A percentile compares a stretch with the other conserved stretches of the same genome.
Evolutionary conservation across 2,113 vertebrate genomes (phyloP).

Genomic region (Fukomys damarensis): DNA sequence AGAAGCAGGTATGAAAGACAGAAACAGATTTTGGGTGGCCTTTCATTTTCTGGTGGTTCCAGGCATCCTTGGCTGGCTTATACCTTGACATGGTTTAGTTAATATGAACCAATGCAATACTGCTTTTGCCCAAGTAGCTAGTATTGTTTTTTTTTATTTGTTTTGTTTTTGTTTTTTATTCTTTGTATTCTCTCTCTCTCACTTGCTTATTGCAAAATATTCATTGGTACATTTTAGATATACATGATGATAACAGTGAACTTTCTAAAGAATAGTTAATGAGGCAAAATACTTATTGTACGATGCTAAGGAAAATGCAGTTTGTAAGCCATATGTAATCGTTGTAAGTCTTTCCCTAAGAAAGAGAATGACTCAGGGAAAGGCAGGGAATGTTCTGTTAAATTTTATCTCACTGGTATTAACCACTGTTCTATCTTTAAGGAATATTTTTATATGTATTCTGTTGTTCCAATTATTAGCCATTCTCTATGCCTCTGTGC

Average conservation of each 20-base stretch:
- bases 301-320: neutral
- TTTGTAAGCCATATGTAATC: neutral
- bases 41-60: neutral
- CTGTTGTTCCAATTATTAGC: neutral
- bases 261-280: neutral
- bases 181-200: too few species aligned
- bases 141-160: neutral
- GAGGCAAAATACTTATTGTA: neutral
- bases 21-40: neutral
- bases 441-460: neutral
- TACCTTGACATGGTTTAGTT: neutral
- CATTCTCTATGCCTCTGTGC: neutral
- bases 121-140: neutral
- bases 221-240: too few species aligned
- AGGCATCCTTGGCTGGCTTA: neutral
- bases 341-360: neutral
- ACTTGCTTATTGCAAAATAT: too few species aligned
- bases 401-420: constrained; percentile 19
- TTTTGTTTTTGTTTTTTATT: too few species aligned
- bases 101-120: neutral
- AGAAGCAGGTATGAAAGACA: neutral
- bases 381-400: neutral
- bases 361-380: neutral
- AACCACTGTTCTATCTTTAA: neutral
- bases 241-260: neutral